phyloP scores from a whole-genome alignment of 2,888 invertebrate species.

The Drosophila rellima region DNA sequence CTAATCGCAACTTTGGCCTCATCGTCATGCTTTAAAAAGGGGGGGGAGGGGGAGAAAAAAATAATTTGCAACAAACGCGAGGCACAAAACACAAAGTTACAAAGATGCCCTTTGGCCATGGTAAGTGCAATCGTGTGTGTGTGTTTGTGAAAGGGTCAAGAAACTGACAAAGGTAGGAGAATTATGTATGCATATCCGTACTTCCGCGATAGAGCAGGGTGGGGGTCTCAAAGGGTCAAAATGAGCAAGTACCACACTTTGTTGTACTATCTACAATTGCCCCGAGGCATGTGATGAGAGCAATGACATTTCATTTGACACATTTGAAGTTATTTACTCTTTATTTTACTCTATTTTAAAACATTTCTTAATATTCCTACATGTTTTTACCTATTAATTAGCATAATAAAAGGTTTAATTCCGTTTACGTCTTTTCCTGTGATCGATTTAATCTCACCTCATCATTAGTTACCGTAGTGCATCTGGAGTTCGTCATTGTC shows the following conservation, averaged over 20 bases:
- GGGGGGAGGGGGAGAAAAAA: constrained; percentile 20
- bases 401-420: too few species aligned
- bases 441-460: neutral
- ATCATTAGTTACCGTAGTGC: constrained; percentile 45
- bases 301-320: neutral
- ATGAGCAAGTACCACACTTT: constrained; percentile 26
- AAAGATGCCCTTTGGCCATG: constrained; percentile 62
- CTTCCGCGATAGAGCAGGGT: neutral
- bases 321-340: too few species aligned
- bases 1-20: constrained; percentile 71
- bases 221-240: constrained; percentile 26
- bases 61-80: constrained; percentile 68
- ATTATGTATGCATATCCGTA: constrained; percentile 20
- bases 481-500: constrained; percentile 53
- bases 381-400: too few species aligned
- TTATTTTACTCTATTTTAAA: too few species aligned
- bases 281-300: neutral
- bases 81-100: constrained; percentile 38
- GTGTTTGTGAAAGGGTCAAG: constrained; percentile 33
- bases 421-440: too few species aligned
- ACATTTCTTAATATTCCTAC: too few species aligned
- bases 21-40: constrained; percentile 23
- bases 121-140: constrained; percentile 3
- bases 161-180: constrained; percentile 47
- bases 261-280: constrained; percentile 19